phyloP scores from a whole-genome alignment of 2,797 vertebrate genomes.

The Varecia variegata region DNA sequence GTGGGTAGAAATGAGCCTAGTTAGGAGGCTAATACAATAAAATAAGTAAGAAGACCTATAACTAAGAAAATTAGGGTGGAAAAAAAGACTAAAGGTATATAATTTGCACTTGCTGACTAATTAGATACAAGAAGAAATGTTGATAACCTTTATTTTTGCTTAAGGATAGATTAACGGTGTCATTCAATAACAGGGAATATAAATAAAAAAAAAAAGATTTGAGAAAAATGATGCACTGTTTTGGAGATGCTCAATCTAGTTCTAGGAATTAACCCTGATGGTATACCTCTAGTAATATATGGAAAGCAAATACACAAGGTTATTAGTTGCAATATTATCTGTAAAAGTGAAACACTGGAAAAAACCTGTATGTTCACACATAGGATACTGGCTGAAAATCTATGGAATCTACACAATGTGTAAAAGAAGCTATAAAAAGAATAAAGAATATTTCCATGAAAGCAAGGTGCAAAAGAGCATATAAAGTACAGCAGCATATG shows the following conservation, averaged over 20 bases:
- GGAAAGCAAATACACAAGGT: not conserved
- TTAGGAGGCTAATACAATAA: not conserved
- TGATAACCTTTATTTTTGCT: conserved; percentile 23
- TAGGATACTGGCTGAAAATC: not conserved
- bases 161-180: not conserved
- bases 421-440: conserved; percentile 1
- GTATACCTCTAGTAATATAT: not conserved
- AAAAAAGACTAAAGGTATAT: not conserved
- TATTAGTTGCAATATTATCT: not conserved
- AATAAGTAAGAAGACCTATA: not conserved
- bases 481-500: not conserved
- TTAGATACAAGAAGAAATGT: not conserved
- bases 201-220: not conserved
- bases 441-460: not conserved
- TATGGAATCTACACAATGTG: not conserved
- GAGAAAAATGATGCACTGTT: conserved; percentile 24
- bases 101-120: not conserved
- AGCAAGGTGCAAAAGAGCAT: not conserved
- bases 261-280: not conserved
- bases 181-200: not conserved
- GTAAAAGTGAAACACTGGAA: not conserved
- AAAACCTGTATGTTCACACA: not conserved
- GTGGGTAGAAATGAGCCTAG: conserved; percentile 8
- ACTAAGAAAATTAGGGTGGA: conserved; percentile 20
- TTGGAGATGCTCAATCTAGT: not conserved